phyloP scores from a whole-genome alignment of 2,797 vertebrate species.

The Psittacula derbiana region DNA sequence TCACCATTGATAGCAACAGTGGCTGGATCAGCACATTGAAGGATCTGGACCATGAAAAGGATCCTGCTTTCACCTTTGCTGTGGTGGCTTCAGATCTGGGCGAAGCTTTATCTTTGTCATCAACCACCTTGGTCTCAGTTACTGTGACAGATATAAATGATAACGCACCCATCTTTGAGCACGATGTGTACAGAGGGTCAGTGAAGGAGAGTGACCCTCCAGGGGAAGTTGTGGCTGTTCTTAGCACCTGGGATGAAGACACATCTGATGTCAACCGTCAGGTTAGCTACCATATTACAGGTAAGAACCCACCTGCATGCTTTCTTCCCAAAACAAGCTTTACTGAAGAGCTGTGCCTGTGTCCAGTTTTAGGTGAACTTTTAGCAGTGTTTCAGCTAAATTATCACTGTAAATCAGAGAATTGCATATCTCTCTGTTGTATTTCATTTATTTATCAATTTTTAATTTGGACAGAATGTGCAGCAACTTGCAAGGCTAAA shows the following conservation, averaged over 20 bases:
- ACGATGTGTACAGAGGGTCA: conserved; percentile 85
- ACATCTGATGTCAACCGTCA: conserved; percentile 89
- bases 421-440: background rate
- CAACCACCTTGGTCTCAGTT: conserved; percentile 86
- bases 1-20: conserved; percentile 90
- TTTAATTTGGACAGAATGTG: background rate
- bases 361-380: background rate
- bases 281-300: conserved; percentile 97
- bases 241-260: conserved; percentile 93
- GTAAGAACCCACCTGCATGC: conserved; percentile 71
- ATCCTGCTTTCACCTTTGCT: conserved; percentile 86
- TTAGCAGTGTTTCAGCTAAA: background rate
- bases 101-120: conserved; percentile 87
- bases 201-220: conserved; percentile 93
- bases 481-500: background rate
- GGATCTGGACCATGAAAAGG: conserved; percentile 90
- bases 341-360: background rate
- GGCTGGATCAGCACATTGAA: conserved; percentile 94
- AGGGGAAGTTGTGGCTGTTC: conserved; percentile 92
- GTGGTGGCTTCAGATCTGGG: conserved; percentile 94
- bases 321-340: background rate
- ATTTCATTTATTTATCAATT: background rate
- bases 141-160: conserved; percentile 92
- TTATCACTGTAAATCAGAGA: background rate
- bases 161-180: conserved; percentile 88